Conservation (phyloP, 2,888 invertebrate genomes). For the Siphonodentalium dalli region DNA sequence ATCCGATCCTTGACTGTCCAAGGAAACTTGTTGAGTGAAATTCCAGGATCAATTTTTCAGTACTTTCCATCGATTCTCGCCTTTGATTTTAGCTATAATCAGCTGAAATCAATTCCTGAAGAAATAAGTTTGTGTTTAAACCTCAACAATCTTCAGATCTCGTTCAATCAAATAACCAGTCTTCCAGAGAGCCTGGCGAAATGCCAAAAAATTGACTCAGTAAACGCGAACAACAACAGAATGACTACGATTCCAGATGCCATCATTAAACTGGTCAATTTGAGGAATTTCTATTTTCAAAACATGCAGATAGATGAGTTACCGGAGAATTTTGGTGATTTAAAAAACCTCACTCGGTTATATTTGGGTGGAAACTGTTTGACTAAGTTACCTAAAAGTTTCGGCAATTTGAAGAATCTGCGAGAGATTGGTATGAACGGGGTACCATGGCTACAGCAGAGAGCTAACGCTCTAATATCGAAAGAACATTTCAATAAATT, state of each 20-base stretch:
- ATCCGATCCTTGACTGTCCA: too few relatives aligned
- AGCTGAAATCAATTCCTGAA: too few relatives aligned
- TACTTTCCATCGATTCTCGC: too few relatives aligned
- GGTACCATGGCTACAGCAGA: conserved; percentile 44
- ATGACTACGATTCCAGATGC: conserved; percentile 40
- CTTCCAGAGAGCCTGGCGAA: conserved; percentile 38
- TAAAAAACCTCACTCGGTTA: conserved; percentile 38
- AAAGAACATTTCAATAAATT: conserved; percentile 41
- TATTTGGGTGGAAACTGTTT: conserved; percentile 47
- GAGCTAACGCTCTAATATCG: conserved; percentile 38
- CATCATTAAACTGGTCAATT: conserved; percentile 32
- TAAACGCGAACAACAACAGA: conserved; percentile 43
- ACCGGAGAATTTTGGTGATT: conserved; percentile 45
- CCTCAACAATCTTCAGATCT: neutral
- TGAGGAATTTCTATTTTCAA: conserved; percentile 40
- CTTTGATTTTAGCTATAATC: too few relatives aligned
- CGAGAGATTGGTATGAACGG: conserved; percentile 46
- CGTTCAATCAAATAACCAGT: neutral
- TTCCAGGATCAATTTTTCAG: too few relatives aligned
- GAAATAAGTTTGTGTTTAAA: neutral
- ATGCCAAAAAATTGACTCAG: conserved; percentile 29
- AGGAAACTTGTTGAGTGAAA: too few relatives aligned
- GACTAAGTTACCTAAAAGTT: conserved; percentile 36
- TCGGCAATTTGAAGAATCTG: conserved; percentile 40
- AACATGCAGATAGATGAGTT: conserved; percentile 40